phyloP scores from a whole-genome alignment of 1,140 invertebrate species.

The Pantala flavescens region DNA sequence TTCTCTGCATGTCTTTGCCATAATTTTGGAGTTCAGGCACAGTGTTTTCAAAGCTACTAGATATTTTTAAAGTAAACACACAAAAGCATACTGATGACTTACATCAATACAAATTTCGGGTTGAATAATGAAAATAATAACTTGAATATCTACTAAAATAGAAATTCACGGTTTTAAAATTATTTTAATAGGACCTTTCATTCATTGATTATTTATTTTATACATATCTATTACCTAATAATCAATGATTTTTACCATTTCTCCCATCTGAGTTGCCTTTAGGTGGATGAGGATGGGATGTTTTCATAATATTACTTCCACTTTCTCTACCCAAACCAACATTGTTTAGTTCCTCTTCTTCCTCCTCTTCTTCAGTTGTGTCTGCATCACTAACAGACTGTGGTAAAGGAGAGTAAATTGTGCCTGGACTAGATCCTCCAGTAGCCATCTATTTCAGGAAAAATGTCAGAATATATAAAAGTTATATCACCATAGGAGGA shows the following conservation, averaged over 20 bases:
- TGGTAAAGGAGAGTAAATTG: constrained; percentile 3
- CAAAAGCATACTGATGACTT: no score
- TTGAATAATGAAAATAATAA: no score
- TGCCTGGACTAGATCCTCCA: neutral
- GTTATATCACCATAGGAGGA: neutral
- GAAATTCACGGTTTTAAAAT: no score
- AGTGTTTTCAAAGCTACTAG: no score
- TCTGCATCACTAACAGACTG: neutral
- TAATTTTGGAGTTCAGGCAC: no score
- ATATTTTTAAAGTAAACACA: no score
- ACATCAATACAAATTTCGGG: no score
- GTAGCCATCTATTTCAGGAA: neutral
- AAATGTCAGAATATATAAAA: neutral
- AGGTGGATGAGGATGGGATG: neutral
- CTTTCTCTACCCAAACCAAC: neutral
- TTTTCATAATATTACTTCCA: neutral
- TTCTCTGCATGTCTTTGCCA: no score
- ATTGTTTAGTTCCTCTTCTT: neutral
- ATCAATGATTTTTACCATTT: neutral
- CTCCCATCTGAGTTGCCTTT: neutral
- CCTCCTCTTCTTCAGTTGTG: neutral
- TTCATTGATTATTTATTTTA: no score
- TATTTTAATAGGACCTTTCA: no score
- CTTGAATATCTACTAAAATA: no score
- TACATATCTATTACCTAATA: no score